These are phyloP conservation scores for Drosophila atroscutellata DNA, from an alignment of 2,888 invertebrate species.

Conservation along the genomic window DNA sequence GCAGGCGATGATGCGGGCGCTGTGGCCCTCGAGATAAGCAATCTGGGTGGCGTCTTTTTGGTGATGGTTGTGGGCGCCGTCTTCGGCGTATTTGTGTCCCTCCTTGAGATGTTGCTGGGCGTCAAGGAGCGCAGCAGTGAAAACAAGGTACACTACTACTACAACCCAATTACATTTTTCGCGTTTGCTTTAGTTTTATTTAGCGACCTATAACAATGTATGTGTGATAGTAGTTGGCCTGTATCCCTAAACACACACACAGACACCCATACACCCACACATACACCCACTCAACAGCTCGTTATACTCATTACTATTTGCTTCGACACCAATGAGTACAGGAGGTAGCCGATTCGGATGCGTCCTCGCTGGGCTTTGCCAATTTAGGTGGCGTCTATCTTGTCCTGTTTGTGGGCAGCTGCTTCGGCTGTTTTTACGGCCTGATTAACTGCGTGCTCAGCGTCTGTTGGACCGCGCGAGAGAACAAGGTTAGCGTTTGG, in stretches of 20 bases:
- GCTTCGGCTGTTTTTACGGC: conserved; percentile 82
- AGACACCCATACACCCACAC: conserved; percentile 14
- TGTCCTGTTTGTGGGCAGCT: conserved; percentile 86
- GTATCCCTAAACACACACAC: conserved; percentile 32
- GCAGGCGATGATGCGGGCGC: conserved; percentile 82
- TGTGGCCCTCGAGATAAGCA: conserved; percentile 87
- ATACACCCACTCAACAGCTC: neutral
- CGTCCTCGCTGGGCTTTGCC: conserved; percentile 87
- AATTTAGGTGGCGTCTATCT: conserved; percentile 89
- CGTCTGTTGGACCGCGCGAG: conserved; percentile 76
- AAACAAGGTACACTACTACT: conserved; percentile 79
- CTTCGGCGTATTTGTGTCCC: conserved; percentile 82
- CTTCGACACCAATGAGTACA: conserved; percentile 45
- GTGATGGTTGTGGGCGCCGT: conserved; percentile 86
- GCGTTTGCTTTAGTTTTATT: conserved; percentile 19
- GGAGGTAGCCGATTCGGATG: conserved; percentile 79
- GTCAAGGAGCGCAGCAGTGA: conserved; percentile 82
- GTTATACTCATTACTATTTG: conserved; percentile 45
- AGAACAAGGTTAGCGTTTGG: conserved; percentile 79
- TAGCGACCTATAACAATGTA: neutral
- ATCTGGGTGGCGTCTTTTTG: conserved; percentile 89
- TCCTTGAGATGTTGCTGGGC: conserved; percentile 83
- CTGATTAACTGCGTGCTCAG: conserved; percentile 81
- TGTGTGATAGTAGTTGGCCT: conserved; percentile 52
- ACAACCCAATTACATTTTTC: conserved; percentile 4